Evolutionary conservation across 2,113 vertebrate genomes (phyloP), one percentile per base, ranked within the genome.

Genomic region (Nesoenas mayeri): DNA sequence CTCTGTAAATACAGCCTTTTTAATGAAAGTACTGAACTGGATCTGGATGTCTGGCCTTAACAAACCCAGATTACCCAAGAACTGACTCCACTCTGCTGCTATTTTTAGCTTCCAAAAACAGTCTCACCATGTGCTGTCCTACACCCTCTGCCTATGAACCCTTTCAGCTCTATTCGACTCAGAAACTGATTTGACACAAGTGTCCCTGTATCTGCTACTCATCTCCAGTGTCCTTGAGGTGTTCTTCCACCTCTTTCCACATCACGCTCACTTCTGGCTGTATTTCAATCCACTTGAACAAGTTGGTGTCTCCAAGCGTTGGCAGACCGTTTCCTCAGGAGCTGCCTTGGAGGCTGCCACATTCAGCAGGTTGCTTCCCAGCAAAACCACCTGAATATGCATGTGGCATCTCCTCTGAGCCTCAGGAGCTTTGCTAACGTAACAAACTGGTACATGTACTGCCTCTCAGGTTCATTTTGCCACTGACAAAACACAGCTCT

Each of bases 261-360:
- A 1, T 8, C 42, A 17, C 1, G 4, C 56, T 24, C 0, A 0
- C 50, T 38, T 19, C 0, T 6, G 17, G 13, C 50, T 77, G 17
- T n/a, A 65, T 57, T 90, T 72, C 10, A 2, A 73, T 11, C 54
- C 57, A 12, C 1, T 4, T 0, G 0, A 47, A 0, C 0, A 3
- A 48, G 60, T 13, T 26, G 54, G n/a, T 62, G 56, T 34, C 65
- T 93, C 69, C 65, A 57, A 15, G 29, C 0, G 0, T 0, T 50
- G 65, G 36, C 11, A 58, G 34, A 53, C 24, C 1, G 1, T 12
- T 17, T 89, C 8, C 56, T 56, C 73, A 36, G 51, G 19, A 89
- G 56, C 60, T 87, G 69, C 69, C 56, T 40, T 1, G 8, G 71
- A 83, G 15, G 58, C 53, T 92, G 53, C 48, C 67, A 85, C 71